These are phyloP conservation scores for Vesta saturnalis DNA, from an alignment of 2,888 invertebrate species.

Conservation along the genomic window DNA sequence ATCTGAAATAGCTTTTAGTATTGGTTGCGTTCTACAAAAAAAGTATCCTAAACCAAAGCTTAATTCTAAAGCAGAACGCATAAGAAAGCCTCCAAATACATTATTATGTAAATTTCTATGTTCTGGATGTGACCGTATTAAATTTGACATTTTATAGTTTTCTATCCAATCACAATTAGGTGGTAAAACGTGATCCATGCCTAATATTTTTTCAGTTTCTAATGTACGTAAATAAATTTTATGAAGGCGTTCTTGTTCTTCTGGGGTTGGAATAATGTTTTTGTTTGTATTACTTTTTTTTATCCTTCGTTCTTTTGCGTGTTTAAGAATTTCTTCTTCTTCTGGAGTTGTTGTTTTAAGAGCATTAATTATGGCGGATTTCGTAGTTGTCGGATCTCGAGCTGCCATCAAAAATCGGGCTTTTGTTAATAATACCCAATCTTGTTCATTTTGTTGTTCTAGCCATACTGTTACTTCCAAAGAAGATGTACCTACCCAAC, in stretches of 20 bases:
- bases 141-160: slow-evolving; percentile 68
- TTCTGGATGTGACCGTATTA: slow-evolving; percentile 66
- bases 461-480: slow-evolving; percentile 77
- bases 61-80: slow-evolving; percentile 78
- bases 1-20: slow-evolving; percentile 72
- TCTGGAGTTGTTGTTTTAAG: slow-evolving; percentile 67
- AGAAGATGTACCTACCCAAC: slow-evolving; percentile 77
- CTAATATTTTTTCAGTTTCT: slow-evolving; percentile 63
- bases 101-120: slow-evolving; percentile 79
- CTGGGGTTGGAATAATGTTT: slow-evolving; percentile 71
- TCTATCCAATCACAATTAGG: slow-evolving; percentile 73
- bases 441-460: slow-evolving; percentile 65
- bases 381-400: slow-evolving; percentile 69
- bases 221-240: slow-evolving; percentile 71
- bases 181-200: slow-evolving; percentile 64
- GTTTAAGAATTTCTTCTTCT: slow-evolving; percentile 68
- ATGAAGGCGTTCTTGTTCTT: slow-evolving; percentile 75
- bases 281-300: slow-evolving; percentile 68
- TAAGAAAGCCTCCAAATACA: slow-evolving; percentile 81
- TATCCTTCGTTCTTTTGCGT: slow-evolving; percentile 67
- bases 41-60: slow-evolving; percentile 72
- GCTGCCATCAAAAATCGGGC: slow-evolving; percentile 79
- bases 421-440: slow-evolving; percentile 63
- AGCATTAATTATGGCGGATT: slow-evolving; percentile 68
- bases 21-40: slow-evolving; percentile 68